Evolutionary conservation across 1,140 invertebrate species (phyloP).

Genomic region (Elymnias hypermnestra): DNA sequence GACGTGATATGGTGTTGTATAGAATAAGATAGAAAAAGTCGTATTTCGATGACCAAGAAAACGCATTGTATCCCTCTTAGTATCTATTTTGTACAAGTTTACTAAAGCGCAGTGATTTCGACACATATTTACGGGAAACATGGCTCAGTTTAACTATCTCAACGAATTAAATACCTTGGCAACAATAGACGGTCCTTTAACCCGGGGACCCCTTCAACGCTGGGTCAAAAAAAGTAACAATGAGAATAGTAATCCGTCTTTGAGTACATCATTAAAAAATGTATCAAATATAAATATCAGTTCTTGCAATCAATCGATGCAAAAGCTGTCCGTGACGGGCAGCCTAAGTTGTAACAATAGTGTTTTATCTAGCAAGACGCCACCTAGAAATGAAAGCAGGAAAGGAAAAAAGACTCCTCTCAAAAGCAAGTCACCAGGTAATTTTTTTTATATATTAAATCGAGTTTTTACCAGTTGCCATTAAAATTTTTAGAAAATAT

Average conservation of each 20-base stretch:
- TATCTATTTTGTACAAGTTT: conserved; percentile 1
- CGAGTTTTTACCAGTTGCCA: too few relatives aligned
- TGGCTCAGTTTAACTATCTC: conserved; percentile 87
- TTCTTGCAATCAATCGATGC: conserved; percentile 76
- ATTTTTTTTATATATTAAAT: conserved; percentile 20
- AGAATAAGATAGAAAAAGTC: not conserved
- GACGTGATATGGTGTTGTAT: not conserved
- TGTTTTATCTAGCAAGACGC: conserved; percentile 53
- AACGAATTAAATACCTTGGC: conserved; percentile 87
- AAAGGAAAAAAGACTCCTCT: conserved; percentile 81
- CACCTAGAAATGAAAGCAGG: conserved; percentile 67
- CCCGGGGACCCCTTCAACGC: conserved; percentile 85
- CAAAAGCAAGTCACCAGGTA: conserved; percentile 81
- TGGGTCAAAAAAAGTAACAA: conserved; percentile 83
- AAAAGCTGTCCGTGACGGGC: conserved; percentile 76
- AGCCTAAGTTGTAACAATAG: conserved; percentile 75
- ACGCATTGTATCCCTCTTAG: not conserved
- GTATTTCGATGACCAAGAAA: conserved; percentile 6
- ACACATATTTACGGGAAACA: conserved; percentile 39
- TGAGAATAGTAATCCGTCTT: conserved; percentile 55
- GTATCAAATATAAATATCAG: conserved; percentile 62
- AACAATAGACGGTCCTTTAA: conserved; percentile 85
- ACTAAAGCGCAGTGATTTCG: not conserved
- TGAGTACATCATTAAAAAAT: conserved; percentile 59
- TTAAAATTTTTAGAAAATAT: too few relatives aligned